These are phyloP conservation scores for Troides oblongomaculatus DNA, from an alignment of 2,888 invertebrate species.

Conservation along the genomic window DNA sequence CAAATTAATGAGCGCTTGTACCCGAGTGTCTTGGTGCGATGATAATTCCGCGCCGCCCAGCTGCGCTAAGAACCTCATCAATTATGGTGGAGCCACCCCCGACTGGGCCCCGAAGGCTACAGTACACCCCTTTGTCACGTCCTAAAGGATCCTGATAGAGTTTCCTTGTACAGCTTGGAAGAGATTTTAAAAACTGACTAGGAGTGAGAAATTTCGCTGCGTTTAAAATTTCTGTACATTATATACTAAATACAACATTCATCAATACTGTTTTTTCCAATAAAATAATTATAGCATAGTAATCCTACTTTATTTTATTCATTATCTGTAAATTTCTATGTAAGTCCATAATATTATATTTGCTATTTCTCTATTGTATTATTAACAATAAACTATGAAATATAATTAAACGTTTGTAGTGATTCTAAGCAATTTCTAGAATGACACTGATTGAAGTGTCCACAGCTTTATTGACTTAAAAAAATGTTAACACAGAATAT, in stretches of 20 bases:
- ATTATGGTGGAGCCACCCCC: slow-evolving; percentile 74
- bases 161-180: slow-evolving; percentile 2
- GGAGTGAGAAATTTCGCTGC: background rate
- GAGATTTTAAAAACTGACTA: background rate
- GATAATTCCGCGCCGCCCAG: slow-evolving; percentile 73
- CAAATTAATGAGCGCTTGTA: slow-evolving; percentile 77
- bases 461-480: background rate
- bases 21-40: slow-evolving; percentile 68
- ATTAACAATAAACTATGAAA: no score
- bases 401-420: no score
- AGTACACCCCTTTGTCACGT: slow-evolving; percentile 47
- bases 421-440: no score
- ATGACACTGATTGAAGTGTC: background rate
- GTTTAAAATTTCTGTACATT: background rate
- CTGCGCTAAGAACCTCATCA: slow-evolving; percentile 79
- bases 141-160: slow-evolving; percentile 37
- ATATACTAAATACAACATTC: background rate
- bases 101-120: slow-evolving; percentile 48
- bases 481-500: background rate
- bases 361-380: no score
- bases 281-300: no score
- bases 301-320: no score
- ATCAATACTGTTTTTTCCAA: no score
- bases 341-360: no score
- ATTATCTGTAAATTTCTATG: no score